Conservation (phyloP, 2,888 invertebrate genomes). For the Lasioglossum leucozonium region DNA sequence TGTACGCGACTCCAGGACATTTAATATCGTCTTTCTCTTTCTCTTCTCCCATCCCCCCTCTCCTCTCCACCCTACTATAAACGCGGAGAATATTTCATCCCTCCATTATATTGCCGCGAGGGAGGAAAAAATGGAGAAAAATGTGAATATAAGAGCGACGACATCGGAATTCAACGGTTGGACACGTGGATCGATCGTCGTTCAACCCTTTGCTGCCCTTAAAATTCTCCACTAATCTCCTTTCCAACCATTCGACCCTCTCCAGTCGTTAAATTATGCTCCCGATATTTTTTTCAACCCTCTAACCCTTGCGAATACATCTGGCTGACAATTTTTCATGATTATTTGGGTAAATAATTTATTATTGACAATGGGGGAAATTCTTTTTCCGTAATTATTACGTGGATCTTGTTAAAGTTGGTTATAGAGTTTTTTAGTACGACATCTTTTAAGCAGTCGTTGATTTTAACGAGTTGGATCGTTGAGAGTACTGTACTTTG, state of each 20-base stretch:
- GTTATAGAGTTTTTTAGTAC: not conserved
- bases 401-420: not conserved
- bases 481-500: too few species aligned
- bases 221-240: too few species aligned
- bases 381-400: not conserved
- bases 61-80: not conserved
- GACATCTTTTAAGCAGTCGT: not conserved
- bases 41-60: not conserved
- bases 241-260: not conserved
- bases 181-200: not conserved
- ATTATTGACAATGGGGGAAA: not conserved
- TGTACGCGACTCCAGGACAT: slow-evolving; percentile 34
- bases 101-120: slow-evolving; percentile 8
- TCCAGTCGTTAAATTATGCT: not conserved
- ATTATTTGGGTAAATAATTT: not conserved
- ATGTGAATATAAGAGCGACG: not conserved
- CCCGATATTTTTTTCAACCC: not conserved
- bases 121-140: not conserved
- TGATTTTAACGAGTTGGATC: too few species aligned
- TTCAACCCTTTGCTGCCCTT: not conserved
- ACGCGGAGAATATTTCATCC: slow-evolving; percentile 41
- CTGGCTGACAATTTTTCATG: not conserved
- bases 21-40: slow-evolving; percentile 45
- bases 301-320: not conserved
- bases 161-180: slow-evolving; percentile 2